Evolutionary conservation across 2,113 vertebrate genomes (phyloP), one percentile per base, ranked within the genome.

Genomic region (Potamarius usumacintae): DNA sequence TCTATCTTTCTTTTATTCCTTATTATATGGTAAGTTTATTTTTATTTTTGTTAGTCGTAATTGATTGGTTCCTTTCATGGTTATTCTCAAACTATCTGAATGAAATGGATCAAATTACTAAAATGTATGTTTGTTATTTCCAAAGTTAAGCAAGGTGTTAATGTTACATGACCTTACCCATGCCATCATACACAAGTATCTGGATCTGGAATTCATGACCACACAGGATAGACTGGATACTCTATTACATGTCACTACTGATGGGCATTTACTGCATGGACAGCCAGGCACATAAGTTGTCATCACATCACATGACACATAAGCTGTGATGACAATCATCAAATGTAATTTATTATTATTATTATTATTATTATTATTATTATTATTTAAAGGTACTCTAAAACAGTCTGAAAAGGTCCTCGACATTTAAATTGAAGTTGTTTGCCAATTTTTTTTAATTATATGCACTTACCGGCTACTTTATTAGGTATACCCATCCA

Each of bases 241-340:
- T 77, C 80, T 55, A 34, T 63, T 71, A n/a, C 18, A 84, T 34
- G 27, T 65, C 25, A 53, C 25, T 83, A 42, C 53, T 81, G 30
- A 85, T 69, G 60, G 30, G 14, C n/a, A 65, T 69, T 67, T 60
- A 48, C 62, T 80, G 25, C 18, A 82, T 77, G 71, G 65, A 84
- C 50, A 57, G 25, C 14, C 17, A 77, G 17, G 30, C 18, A 27
- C 71, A 55, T 42, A 69, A 50, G 17, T 42, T 71, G 87, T 84
- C 76, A 52, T 87, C 62, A 86, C 65, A 84, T 55, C 53, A 69
- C 85, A 2, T 83, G 87, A 90, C 84, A 9, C 85, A 82, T 86
- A 91, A 62, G 18, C 4, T 74, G 14, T 42, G 42, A 42, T 42
- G 42, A 42, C 42, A 42, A 42, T 42, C 42, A 42, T 42, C 42